These are phyloP conservation scores for Limnodromus scolopaceus DNA, from an alignment of 2,797 vertebrate genomes.

Conservation along the genomic window DNA sequence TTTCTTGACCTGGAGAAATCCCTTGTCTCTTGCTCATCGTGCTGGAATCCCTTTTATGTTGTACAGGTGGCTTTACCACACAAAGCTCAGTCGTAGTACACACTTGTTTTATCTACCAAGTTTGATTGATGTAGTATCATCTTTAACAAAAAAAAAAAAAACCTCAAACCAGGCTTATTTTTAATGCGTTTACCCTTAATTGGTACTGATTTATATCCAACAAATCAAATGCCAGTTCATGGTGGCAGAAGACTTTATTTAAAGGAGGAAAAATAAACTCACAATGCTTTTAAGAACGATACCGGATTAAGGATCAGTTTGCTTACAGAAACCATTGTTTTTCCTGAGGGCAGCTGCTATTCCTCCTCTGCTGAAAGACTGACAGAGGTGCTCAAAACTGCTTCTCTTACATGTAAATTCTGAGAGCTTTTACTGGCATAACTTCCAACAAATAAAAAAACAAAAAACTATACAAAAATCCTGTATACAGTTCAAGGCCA, in stretches of 20 bases:
- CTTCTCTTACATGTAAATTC: background rate
- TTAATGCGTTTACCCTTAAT: background rate
- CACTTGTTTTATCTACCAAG: background rate
- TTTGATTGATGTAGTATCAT: background rate
- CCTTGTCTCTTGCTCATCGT: background rate
- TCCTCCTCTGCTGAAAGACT: background rate
- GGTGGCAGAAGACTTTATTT: constrained; percentile 43
- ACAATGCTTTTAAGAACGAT: background rate
- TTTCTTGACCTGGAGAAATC: background rate
- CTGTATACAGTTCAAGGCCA: background rate
- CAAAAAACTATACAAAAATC: background rate
- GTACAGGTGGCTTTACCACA: background rate
- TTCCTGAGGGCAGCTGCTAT: background rate
- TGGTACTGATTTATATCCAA: background rate
- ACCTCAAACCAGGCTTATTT: background rate
- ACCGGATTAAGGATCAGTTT: background rate
- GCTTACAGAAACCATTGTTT: background rate
- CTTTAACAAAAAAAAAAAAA: background rate
- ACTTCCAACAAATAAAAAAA: constrained; percentile 16
- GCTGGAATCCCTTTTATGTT: background rate
- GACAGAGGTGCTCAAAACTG: background rate
- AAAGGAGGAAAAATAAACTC: background rate
- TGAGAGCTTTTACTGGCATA: background rate
- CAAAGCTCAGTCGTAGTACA: background rate
- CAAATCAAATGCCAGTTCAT: background rate